Base-by-base conservation (phyloP, 2,113 vertebrate species). In the Rhinopithecus roxellana region DNA sequence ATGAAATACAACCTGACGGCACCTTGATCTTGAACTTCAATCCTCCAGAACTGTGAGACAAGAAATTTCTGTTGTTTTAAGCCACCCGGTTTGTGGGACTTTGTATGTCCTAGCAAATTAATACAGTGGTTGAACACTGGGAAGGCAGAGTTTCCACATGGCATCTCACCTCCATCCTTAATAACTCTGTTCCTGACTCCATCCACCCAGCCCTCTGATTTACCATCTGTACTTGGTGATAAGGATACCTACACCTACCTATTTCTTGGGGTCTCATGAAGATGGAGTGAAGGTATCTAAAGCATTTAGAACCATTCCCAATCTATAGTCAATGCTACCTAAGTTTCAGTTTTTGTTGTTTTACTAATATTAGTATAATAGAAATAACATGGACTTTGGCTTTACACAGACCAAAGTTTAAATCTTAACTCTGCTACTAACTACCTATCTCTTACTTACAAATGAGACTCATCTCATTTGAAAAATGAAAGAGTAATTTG, bases 121-220 rank as follows among this genome's bases (percentile, higher is more conserved):
- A 35, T 6, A 7, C 30, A 30, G 48, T 7, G 4, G 22, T 12
- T 13, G 40, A 25, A 7, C 18, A 8, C 1, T 12, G 0, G 14
- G 74, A 64, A 43, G 6, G 3, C 27, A 0, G 12, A 48, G 8
- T 23, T 30, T 0, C 1, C 35, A 25, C 40, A 8, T 12, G 55
- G 23, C 32, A 27, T 30, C 13, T 22, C 45, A 64, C 5, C 9
- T 79, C 69, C 16, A 40, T 5, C 67, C 11, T 50, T 55, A 1
- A 0, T 20, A n/a, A 23, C 61, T 74, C 32, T 12, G 22, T 7
- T 14, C 35, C 13, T 32, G 32, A 78, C 13, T 40, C 6, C 2
- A 25, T 16, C 30, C 38, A 2, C 45, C 67, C 45, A n/a, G 11
- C n/a, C 50, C 18, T 61, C 79, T 25, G 32, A 32, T 27, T 75